phyloP scores from a whole-genome alignment of 2,888 invertebrate genomes.

The Leptinotarsa juncta region DNA sequence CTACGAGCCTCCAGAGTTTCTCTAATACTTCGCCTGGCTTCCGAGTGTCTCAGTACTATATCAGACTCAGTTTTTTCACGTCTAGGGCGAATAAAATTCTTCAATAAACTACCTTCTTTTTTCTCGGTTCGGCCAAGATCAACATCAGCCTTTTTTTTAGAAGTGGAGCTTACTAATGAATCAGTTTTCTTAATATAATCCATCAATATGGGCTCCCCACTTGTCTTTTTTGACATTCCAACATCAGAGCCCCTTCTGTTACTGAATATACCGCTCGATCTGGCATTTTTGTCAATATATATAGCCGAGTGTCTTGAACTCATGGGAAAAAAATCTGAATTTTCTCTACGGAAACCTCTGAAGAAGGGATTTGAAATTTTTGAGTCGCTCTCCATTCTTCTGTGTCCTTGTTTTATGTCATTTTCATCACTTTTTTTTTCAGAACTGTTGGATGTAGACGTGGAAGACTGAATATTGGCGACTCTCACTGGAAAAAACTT shows the following conservation, averaged over 20 bases:
- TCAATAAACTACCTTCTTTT: constrained; percentile 50
- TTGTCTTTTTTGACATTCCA: constrained; percentile 68
- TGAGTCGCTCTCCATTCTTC: constrained; percentile 80
- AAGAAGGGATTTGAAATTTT: constrained; percentile 78
- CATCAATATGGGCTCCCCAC: constrained; percentile 78
- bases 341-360: constrained; percentile 84
- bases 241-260: constrained; percentile 72
- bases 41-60: constrained; percentile 79
- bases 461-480: constrained; percentile 50
- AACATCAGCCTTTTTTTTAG: constrained; percentile 57
- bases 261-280: constrained; percentile 79
- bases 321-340: constrained; percentile 85
- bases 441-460: constrained; percentile 61
- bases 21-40: constrained; percentile 67
- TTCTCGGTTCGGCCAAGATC: constrained; percentile 26
- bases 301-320: constrained; percentile 83
- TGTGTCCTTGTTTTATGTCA: constrained; percentile 66
- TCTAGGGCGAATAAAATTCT: constrained; percentile 73
- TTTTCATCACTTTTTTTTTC: constrained; percentile 58
- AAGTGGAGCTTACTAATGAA: constrained; percentile 58
- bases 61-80: constrained; percentile 92
- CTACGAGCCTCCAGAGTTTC: constrained; percentile 67
- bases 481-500: constrained; percentile 76
- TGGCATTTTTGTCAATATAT: constrained; percentile 68
- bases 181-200: constrained; percentile 74